Evolutionary conservation across 2,888 invertebrate genomes (phyloP).

Genomic region (Leptopilina drosophilae): DNA sequence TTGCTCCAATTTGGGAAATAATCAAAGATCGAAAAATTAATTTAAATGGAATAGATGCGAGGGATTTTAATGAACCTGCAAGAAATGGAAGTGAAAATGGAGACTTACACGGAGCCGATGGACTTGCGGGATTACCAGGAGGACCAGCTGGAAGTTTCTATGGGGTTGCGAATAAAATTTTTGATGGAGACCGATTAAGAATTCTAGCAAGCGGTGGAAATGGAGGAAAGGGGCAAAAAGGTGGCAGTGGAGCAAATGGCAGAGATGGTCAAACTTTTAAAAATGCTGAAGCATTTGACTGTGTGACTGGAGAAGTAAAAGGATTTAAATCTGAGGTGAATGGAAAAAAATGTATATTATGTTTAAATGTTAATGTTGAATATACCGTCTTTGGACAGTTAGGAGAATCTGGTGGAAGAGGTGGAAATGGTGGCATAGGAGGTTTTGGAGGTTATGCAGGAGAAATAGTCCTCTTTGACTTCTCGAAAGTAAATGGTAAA

Average conservation of each 20-base stretch:
- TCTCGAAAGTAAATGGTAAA: too few species aligned
- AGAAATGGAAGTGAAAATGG: neutral
- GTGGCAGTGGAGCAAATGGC: neutral
- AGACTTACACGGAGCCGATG: neutral
- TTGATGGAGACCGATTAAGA: neutral
- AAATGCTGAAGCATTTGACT: neutral
- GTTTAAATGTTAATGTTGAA: neutral
- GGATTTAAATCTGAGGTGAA: neutral
- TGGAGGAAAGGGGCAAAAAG: neutral
- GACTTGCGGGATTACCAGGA: neutral
- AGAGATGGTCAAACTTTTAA: neutral
- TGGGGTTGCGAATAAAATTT: neutral
- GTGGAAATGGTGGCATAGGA: neutral
- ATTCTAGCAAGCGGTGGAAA: neutral
- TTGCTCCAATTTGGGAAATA: neutral
- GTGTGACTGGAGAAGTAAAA: neutral
- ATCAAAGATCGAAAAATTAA: neutral
- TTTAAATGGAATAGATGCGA: neutral
- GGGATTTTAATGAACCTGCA: neutral
- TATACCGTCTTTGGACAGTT: neutral
- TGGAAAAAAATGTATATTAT: neutral
- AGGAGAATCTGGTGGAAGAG: neutral
- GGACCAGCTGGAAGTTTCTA: neutral
- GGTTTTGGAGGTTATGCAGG: neutral
- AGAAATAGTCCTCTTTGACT: too few species aligned